phyloP scores from a whole-genome alignment of 2,888 invertebrate species.

The Agonopterix alstromeriana region DNA sequence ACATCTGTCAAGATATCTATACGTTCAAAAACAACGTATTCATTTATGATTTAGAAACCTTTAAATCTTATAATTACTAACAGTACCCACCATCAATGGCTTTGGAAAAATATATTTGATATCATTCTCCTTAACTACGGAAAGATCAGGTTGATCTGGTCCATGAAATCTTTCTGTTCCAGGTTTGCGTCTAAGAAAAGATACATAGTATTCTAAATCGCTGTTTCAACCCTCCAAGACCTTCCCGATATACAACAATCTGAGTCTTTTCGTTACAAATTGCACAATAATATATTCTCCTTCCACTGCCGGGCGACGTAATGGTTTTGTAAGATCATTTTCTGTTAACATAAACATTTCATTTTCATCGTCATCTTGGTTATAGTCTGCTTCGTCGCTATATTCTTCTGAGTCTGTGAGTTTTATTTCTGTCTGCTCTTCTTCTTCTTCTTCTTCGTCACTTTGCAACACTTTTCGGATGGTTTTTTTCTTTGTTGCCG shows the following conservation, averaged over 20 bases:
- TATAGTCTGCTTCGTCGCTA: neutral
- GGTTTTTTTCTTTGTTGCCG: too few relatives aligned
- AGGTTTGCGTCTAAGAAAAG: constrained; percentile 3
- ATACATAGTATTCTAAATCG: constrained; percentile 6
- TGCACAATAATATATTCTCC: neutral
- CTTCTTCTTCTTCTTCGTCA: too few relatives aligned
- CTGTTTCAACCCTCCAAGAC: constrained; percentile 1
- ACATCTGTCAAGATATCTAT: too few relatives aligned
- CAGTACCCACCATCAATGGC: neutral
- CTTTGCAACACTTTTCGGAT: too few relatives aligned
- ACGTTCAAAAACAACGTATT: too few relatives aligned
- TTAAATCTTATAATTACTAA: too few relatives aligned
- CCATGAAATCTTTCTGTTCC: constrained; percentile 5
- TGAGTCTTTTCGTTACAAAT: neutral
- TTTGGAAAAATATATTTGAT: constrained; percentile 11
- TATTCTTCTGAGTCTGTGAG: neutral
- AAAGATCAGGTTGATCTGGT: constrained; percentile 8
- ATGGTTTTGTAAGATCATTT: neutral
- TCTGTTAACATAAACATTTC: neutral
- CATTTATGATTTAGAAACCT: too few relatives aligned
- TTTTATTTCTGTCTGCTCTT: too few relatives aligned
- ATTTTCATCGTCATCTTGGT: neutral
- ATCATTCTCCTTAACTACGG: constrained; percentile 10
- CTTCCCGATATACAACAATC: neutral
- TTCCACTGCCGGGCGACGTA: neutral